Evolutionary conservation across 2,113 vertebrate species (phyloP), one percentile per base, ranked within the genome.

Genomic region (Mastomys natalensis): DNA sequence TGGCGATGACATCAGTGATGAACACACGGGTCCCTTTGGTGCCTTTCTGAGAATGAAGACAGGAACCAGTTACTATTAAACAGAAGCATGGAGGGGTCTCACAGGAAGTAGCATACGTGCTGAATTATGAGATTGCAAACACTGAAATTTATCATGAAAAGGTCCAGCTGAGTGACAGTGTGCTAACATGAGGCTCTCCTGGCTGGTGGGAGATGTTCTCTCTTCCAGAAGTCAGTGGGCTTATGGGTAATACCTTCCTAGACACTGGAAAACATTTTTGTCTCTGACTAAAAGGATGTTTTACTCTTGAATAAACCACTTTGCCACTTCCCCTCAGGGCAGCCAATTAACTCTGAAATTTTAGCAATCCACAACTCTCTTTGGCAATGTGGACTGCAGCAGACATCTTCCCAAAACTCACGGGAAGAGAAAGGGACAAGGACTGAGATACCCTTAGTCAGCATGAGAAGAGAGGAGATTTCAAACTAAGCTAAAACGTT

Each of bases 21-120:
- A 53, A 40, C 24, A 89, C 92, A 68, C 85, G 10, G 1, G 24
- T 4, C 5, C 2, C n/a, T 86, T 68, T 55, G 21, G 26, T 60
- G 55, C 91, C 40, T 73, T 51, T 3, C 96, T 0, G 0, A 97
- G 90, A 48, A 80, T 0, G 3, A 90, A 48, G 45, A 94, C 76
- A 97, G 93, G 92, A 89, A 5, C 11, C 95, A 48, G 10, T 93
- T 94, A 94, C 81, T 84, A 5, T 84, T 29, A 97, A 94, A 62
- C 55, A 95, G 91, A 98, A 95, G n/a, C 34, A 94, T 96, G 70
- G 37, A 74, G 87, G 96, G 95, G 96, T 95, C 73, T 94, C 84
- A 90, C 78, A 97, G 82, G 60, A 97, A 98, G 91, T 60, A 95
- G 45, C 7, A 94, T n/a, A 85, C 5, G 12, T 15, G n/a, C 87